Base-by-base conservation (phyloP, 1,140 invertebrate species). In the Diorhabda elongata region DNA sequence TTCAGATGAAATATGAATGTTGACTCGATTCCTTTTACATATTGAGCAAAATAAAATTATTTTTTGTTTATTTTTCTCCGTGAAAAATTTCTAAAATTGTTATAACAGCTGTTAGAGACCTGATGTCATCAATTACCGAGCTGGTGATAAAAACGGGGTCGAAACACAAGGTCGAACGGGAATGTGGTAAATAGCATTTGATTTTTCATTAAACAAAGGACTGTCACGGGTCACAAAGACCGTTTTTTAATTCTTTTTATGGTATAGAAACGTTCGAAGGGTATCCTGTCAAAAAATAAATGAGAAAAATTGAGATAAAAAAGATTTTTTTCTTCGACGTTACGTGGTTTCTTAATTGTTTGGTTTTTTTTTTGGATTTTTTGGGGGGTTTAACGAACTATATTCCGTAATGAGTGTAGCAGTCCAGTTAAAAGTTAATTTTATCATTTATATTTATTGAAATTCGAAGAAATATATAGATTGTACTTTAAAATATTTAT, bases 181-280 rank as follows among this genome's bases (percentile, higher is more conserved):
- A 62, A 62, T 62, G 61, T 62, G 61, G 42, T 62, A 62, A 62
- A 62, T 62, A 62, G 44, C 61, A 11, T 62, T 62, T 62, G 61
- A 62, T 62, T 62, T 62, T 62, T 62, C 61, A 62, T 62, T 62
- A 62, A 62, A 62, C 61, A 62, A 44, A 62, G 61, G 61, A 44
- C 61, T 62, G 61, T 62, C 61, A 62, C 5, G 42, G 44, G 61
- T 11, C 61, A 62, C 61, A 62, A 62, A 62, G 43, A 62, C 42
- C 61, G 42, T 62, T 62, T 62, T 26, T 62, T 8, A 62, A n/a
- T 62, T 62, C 61, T 62, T 62, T 47, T 43, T 52, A 62, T 44
- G 42, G 9, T 11, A 4, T 62, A 42, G 43, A 62, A 62, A 44
- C 43, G 61, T 62, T n/a, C 47, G 47, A n/a, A 52, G 47, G 6